Base-by-base conservation (phyloP, 2,888 invertebrate genomes). In the Calliscelio sp. region DNA sequence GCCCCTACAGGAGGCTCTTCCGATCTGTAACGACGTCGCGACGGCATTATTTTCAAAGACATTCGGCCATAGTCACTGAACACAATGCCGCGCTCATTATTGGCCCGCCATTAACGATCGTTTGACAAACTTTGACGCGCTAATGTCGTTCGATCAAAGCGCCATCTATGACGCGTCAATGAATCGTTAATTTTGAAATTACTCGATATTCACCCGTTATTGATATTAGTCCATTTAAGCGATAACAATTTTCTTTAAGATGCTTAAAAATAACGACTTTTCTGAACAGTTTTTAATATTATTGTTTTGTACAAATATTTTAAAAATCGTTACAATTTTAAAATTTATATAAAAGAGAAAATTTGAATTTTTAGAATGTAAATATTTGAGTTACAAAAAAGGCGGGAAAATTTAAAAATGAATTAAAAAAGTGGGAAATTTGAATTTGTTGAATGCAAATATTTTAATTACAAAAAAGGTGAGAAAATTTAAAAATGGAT, bases 41-140 rank as follows among this genome's bases (percentile, higher is more conserved):
- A 80, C 63, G 55, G 65, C 59, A 73, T 77, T 84, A 80, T 84
- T 71, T 77, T 73, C 77, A 70, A 80, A 70, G 73, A 74, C 68
- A 73, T 77, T 78, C 77, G 65, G 51, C 57, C 65, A 49, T 65
- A 82, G 82, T 82, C 65, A 51, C n/a, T 22, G 65, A 51, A 57
- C 49, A 46, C 71, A 82, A 77, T 78, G 41, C 32, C 20, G 10
- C 61, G 66, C 63, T 71, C 78, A 68, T 82, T 82, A 73, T 53
- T 81, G 75, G 46, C 35, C n/a, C 82, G 68, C 55, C 68, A 74
- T 74, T 73, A 82, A 61, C 46, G 73, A 49, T n/a, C 65, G 53
- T 68, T 82, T 71, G 77, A 77, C 68, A 82, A 77, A 70, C 65
- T 65, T 71, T 71, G 71, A 73, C 32, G 61, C 68, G 49, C 61